Percentiles rank a stretch among this genome's conserved stretches.
phyloP scores from a whole-genome alignment of 2,797 vertebrate species.

The Emys orbicularis region DNA sequence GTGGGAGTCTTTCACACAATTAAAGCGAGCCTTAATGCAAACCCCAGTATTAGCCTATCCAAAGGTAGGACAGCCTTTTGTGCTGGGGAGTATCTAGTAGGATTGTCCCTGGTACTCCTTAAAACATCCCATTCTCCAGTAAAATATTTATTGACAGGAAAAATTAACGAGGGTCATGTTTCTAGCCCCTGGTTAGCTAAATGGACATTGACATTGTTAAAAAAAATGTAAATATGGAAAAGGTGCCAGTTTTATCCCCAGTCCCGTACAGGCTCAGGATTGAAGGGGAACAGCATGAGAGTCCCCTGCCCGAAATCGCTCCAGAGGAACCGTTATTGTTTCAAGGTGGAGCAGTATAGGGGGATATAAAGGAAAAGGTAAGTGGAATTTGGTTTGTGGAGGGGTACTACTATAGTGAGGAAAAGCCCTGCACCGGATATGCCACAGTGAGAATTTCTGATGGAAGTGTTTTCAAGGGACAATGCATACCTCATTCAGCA shows the following conservation, averaged over 20 bases:
- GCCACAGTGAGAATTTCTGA: not conserved
- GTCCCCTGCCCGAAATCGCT: not conserved
- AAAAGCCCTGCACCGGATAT: not conserved
- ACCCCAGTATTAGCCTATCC: too few species aligned
- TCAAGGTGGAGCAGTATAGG: not conserved
- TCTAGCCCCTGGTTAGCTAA: not conserved
- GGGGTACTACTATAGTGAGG: not conserved
- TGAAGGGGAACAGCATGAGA: not conserved
- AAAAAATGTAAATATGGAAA: not conserved
- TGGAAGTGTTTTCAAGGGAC: not conserved
- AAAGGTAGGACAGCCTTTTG: too few species aligned
- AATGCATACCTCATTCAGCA: not conserved
- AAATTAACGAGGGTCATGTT: too few species aligned
- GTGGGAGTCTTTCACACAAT: too few species aligned
- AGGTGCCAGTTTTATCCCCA: not conserved
- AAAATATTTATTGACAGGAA: too few species aligned
- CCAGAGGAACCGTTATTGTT: not conserved
- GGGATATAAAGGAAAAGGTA: not conserved
- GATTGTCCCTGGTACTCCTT: too few species aligned
- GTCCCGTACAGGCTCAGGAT: not conserved
- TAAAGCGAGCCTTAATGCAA: too few species aligned
- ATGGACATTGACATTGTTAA: not conserved
- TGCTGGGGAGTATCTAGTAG: too few species aligned
- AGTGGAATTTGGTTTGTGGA: not conserved
- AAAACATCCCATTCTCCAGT: too few species aligned